phyloP scores from a whole-genome alignment of 1,140 invertebrate species.

The Lamellibrachia luymesi region DNA sequence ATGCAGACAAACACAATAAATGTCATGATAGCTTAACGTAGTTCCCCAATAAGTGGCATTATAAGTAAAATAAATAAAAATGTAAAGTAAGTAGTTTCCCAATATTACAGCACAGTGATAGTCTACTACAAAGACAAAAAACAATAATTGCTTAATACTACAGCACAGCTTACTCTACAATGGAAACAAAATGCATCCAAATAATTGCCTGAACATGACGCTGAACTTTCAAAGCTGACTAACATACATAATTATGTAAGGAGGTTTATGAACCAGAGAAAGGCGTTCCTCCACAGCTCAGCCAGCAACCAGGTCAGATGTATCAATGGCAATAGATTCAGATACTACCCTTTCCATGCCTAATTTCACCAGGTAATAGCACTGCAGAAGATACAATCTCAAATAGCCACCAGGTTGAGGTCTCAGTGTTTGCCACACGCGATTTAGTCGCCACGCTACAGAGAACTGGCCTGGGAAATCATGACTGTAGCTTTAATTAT shows the following conservation, averaged over 20 bases:
- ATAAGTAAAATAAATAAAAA: not conserved
- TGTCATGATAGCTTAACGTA: not conserved
- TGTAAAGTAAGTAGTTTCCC: not conserved
- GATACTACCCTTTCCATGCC: not conserved
- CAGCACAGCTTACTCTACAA: not conserved
- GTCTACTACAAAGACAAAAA: too few species aligned
- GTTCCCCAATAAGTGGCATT: not conserved
- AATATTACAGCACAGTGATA: too few species aligned
- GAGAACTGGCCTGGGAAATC: not conserved
- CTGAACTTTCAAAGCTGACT: not conserved
- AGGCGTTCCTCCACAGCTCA: not conserved
- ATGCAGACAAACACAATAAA: not conserved
- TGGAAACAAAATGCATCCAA: not conserved
- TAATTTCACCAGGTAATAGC: not conserved
- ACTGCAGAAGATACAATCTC: not conserved
- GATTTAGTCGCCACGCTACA: too few species aligned
- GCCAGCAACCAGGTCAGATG: not conserved
- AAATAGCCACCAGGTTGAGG: not conserved
- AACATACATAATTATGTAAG: not conserved
- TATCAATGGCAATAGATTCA: not conserved
- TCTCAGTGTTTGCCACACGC: not conserved
- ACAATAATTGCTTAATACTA: not conserved
- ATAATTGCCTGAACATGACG: not conserved
- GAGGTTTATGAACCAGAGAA: not conserved
- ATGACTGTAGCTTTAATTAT: not conserved